Base-by-base conservation (phyloP, 2,888 invertebrate species). In the Subacronicta megacephala region DNA sequence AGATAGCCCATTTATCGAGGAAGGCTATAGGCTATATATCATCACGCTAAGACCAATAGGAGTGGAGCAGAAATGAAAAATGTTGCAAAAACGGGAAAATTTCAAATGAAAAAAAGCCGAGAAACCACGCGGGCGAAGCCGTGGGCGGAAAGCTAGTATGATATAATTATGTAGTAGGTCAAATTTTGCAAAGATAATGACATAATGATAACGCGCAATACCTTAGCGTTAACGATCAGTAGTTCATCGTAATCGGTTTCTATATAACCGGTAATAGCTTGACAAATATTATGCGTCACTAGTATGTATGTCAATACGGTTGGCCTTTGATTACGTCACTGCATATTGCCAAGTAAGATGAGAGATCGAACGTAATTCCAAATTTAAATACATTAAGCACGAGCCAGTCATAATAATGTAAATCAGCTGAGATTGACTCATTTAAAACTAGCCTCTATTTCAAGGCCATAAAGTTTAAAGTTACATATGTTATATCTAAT, bases 311-410 rank as follows among this genome's bases (percentile, higher is more conserved):
- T 53, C 49, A 68, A 65, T 43, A 53, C 13, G 6, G 26, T 46
- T 37, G 49, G 35, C 46, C 72, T 50, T 17, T 41, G 38, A 5
- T 68, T 12, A 70, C 72, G 68, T 56, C 52, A 66, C 40, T 9
- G 9, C 31, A 18, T 46, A 47, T 40, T 38, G 45, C 41, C 37
- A 42, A 31, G 43, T 45, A 45, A 54, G 60, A 65, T 60, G 41
- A 47, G 41, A 47, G 57, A 51, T 57, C 56, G 47, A 56, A 42
- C 41, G n/a, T n/a, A 16, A 44, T 35, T 45, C 35, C 10, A 16
- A 33, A 46, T 63, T 62, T 37, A 64, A 63, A 36, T 35, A 47
- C 17, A 42, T 58, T 37, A 35, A 43, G 12, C 12, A 40, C 37
- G 17, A 35, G 31, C 35, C 41, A 62, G 23, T 43, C 13, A 42